Conservation (phyloP, 2,113 vertebrate species). For the Cathartes aura region DNA sequence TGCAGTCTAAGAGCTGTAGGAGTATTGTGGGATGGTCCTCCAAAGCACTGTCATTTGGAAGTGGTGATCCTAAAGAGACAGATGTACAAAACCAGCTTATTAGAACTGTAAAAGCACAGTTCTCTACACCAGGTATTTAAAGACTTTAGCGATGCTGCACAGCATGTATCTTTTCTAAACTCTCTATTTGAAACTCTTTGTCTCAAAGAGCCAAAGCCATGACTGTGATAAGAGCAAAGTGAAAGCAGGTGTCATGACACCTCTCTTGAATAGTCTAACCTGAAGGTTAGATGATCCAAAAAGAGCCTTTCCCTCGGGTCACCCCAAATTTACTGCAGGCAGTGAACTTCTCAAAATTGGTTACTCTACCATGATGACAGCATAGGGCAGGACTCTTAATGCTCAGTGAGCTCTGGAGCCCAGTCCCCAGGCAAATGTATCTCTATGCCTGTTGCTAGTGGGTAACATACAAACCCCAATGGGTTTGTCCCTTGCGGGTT, state of each 20-base stretch:
- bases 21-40: neutral
- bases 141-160: neutral
- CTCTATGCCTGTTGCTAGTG: neutral
- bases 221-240: neutral
- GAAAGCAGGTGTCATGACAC: neutral
- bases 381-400: rapidly evolving
- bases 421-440: neutral
- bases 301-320: neutral
- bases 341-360: neutral
- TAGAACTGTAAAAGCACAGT: neutral
- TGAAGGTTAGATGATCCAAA: neutral
- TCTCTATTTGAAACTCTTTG: neutral
- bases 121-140: neutral
- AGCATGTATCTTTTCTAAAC: neutral
- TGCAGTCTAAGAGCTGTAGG: neutral
- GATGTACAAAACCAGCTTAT: neutral
- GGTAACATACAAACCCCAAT: neutral
- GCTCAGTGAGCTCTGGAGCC: neutral
- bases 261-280: neutral
- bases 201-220: neutral
- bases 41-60: neutral
- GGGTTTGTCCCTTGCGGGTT: rapidly evolving
- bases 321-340: neutral
- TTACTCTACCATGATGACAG: rapidly evolving
- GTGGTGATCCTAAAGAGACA: neutral